These are phyloP conservation scores for Pissodes strobi DNA, from an alignment of 1,140 invertebrate genomes.

Conservation along the genomic window DNA sequence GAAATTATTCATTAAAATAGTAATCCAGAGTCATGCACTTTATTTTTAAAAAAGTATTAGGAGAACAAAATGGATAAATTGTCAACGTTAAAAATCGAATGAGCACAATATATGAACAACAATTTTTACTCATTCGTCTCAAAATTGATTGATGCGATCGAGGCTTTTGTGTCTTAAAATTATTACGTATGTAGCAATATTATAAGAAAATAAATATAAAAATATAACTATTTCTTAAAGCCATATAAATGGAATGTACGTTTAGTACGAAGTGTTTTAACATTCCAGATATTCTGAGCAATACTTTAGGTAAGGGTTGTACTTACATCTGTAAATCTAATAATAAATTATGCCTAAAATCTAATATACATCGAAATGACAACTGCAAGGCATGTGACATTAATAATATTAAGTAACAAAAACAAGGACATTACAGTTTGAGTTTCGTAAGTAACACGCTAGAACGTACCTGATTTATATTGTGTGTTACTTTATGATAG, in stretches of 20 bases:
- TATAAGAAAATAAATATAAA: slow-evolving; percentile 25
- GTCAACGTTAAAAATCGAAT: too few relatives aligned
- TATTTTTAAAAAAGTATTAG: too few relatives aligned
- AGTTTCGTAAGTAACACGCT: too few relatives aligned
- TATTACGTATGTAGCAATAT: slow-evolving; percentile 3
- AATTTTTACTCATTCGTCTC: not conserved
- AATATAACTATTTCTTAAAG: slow-evolving; percentile 20
- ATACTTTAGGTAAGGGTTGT: slow-evolving; percentile 6
- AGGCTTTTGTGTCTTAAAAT: not conserved
- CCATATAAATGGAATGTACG: slow-evolving; percentile 25
- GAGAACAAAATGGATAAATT: too few relatives aligned
- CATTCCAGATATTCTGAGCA: slow-evolving; percentile 7
- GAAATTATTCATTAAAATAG: too few relatives aligned
- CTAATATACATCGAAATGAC: slow-evolving; percentile 2
- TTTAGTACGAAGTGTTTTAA: not conserved
- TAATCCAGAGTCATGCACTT: too few relatives aligned
- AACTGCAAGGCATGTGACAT: not conserved
- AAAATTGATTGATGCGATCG: not conserved
- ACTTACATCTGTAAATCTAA: not conserved
- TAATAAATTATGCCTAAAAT: slow-evolving; percentile 4
- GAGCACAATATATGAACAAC: too few relatives aligned
- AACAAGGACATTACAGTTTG: too few relatives aligned
- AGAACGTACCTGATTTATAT: too few relatives aligned
- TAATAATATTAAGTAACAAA: too few relatives aligned
- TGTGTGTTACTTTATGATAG: too few relatives aligned